Percentiles rank a stretch among this genome's conserved stretches.
These are phyloP conservation scores for Rhea americana DNA, from an alignment of 2,113 vertebrate genomes.

Conservation along the genomic window DNA sequence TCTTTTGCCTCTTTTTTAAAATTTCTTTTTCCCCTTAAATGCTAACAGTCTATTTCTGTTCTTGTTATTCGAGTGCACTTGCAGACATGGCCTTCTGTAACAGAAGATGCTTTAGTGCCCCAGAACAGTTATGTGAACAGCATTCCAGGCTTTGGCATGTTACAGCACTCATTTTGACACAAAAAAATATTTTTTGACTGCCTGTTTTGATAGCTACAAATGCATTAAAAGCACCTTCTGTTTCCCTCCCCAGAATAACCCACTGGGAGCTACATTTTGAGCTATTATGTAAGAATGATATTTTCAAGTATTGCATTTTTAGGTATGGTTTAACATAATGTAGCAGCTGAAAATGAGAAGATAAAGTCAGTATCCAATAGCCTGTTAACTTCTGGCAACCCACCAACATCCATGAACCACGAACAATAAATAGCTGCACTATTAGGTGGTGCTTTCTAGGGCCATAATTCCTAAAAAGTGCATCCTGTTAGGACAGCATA, in stretches of 20 bases:
- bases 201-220: not conserved
- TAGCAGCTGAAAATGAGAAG: not conserved
- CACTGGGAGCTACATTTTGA: not conserved
- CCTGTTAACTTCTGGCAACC: not conserved
- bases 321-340: not conserved
- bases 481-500: not conserved
- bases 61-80: not conserved
- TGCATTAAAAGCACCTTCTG: not conserved
- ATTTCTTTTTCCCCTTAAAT: not conserved
- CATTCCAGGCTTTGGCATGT: not conserved
- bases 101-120: not conserved
- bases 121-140: not conserved
- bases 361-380: not conserved
- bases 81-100: not conserved
- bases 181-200: not conserved
- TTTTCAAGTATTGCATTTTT: not conserved
- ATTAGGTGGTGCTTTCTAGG: not conserved
- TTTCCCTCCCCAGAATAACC: not conserved
- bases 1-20: not conserved
- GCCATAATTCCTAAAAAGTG: not conserved
- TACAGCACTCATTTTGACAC: not conserved
- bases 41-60: not conserved
- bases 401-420: not conserved
- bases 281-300: not conserved
- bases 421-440: not conserved